Evolutionary conservation across 2,888 invertebrate genomes (phyloP).

Genomic region (Perizoma affinitatum): DNA sequence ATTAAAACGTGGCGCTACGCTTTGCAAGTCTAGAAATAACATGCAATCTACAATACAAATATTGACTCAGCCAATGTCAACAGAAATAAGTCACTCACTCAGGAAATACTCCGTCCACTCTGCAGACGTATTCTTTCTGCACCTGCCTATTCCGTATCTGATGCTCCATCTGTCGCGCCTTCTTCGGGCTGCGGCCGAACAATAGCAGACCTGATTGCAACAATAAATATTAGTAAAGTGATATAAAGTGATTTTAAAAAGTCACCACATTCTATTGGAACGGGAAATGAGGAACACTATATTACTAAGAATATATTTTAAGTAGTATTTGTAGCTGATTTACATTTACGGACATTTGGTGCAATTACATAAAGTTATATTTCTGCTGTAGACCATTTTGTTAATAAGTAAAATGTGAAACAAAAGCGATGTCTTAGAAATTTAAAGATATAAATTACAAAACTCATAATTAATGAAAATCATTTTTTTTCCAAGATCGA

Average conservation of each 20-base stretch:
- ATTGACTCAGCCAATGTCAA: conserved; percentile 6
- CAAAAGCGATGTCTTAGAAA: too few relatives aligned
- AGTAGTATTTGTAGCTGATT: too few relatives aligned
- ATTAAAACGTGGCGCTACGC: too few relatives aligned
- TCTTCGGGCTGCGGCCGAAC: conserved; percentile 96
- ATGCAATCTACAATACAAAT: conserved; percentile 13
- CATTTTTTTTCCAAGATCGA: too few relatives aligned
- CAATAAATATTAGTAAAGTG: conserved; percentile 12
- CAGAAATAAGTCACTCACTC: conserved; percentile 85
- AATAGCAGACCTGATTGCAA: conserved; percentile 87
- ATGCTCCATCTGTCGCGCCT: conserved; percentile 97
- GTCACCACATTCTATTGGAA: background rate
- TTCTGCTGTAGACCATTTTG: too few relatives aligned
- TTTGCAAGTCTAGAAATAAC: conserved; percentile 4
- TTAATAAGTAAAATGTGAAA: too few relatives aligned
- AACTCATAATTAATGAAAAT: too few relatives aligned
- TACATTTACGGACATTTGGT: too few relatives aligned
- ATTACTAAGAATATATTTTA: too few relatives aligned
- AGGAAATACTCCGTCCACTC: conserved; percentile 97
- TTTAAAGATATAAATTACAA: too few relatives aligned
- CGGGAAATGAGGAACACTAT: background rate
- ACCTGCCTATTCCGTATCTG: conserved; percentile 96
- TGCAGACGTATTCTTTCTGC: conserved; percentile 97
- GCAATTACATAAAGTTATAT: too few relatives aligned
- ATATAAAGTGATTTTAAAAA: background rate